Evolutionary conservation across 2,113 vertebrate species (phyloP).

Genomic region (Pomatostomus ruficeps): DNA sequence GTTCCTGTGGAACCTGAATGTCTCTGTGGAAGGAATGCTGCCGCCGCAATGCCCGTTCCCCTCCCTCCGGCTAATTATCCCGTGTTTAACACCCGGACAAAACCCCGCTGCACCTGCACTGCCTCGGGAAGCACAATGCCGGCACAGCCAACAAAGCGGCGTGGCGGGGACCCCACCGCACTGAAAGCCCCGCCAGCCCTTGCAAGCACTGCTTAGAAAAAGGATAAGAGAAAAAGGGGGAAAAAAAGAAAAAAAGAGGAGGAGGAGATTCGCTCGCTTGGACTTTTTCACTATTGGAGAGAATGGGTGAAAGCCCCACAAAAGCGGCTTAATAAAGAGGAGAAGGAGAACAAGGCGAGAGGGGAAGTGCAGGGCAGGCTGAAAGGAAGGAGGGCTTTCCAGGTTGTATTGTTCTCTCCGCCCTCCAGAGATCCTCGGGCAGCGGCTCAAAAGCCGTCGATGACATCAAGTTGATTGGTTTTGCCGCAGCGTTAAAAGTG

Average conservation of each 20-base stretch:
- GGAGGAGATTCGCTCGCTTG: constrained; percentile 33
- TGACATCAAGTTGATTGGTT: constrained; percentile 53
- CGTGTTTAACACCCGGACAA: constrained; percentile 11
- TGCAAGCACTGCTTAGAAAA: neutral
- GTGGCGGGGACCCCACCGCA: neutral
- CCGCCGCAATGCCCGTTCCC: neutral
- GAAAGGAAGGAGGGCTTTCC: constrained; percentile 39
- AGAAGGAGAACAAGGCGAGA: constrained; percentile 20
- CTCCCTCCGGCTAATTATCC: constrained; percentile 28
- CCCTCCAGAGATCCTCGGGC: neutral
- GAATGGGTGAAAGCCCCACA: constrained; percentile 44
- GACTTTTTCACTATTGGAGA: constrained; percentile 49
- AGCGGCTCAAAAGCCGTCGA: neutral
- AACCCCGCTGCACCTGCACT: constrained; percentile 57
- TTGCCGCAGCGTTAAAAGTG: neutral
- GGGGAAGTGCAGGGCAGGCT: constrained; percentile 41
- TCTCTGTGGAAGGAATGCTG: neutral
- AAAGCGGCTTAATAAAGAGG: constrained; percentile 45
- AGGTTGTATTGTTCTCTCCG: constrained; percentile 25
- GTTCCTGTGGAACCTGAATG: neutral
- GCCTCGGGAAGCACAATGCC: constrained; percentile 36
- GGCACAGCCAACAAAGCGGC: constrained; percentile 45
- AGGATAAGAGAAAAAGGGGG: neutral
- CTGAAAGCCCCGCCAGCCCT: neutral
- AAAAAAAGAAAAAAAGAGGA: neutral